Evolutionary conservation across 1,140 invertebrate species (phyloP).

Genomic region (Atopsyche davidsoni): DNA sequence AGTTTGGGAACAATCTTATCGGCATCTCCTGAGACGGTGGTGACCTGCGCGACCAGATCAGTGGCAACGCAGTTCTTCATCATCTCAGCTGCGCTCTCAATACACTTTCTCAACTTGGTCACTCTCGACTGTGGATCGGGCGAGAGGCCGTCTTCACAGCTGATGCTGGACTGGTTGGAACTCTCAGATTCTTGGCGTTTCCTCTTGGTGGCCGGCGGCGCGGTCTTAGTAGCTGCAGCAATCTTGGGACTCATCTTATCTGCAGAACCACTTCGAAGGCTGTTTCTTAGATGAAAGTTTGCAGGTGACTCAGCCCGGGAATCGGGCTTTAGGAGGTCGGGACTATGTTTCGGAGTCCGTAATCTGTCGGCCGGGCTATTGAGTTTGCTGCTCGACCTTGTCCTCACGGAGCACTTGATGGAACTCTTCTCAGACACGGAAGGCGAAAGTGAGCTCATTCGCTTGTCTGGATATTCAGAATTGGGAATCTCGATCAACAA

Average conservation of each 20-base stretch:
- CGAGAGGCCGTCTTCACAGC: constrained; percentile 52
- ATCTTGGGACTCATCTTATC: constrained; percentile 41
- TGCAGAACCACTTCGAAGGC: constrained; percentile 38
- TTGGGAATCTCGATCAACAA: constrained; percentile 72
- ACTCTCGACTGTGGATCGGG: constrained; percentile 34
- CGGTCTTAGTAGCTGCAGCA: constrained; percentile 30
- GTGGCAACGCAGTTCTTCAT: constrained; percentile 58
- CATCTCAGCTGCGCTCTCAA: constrained; percentile 60
- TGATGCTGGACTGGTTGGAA: constrained; percentile 55
- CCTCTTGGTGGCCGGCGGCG: constrained; percentile 49
- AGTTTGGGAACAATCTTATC: constrained; percentile 9
- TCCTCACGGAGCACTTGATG: constrained; percentile 51
- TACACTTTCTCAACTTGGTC: constrained; percentile 56
- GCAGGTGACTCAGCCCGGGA: constrained; percentile 45
- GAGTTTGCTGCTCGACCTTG: constrained; percentile 63
- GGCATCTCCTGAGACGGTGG: constrained; percentile 23
- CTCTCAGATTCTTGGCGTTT: constrained; percentile 73
- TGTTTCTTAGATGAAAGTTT: constrained; percentile 35
- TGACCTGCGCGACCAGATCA: constrained; percentile 36
- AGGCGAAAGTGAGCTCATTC: constrained; percentile 46
- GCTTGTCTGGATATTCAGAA: constrained; percentile 50
- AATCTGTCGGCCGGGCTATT: constrained; percentile 61
- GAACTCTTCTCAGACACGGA: constrained; percentile 39
- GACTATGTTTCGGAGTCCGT: constrained; percentile 56
- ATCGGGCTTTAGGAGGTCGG: constrained; percentile 42